Evolutionary conservation across 2,888 invertebrate genomes (phyloP), one percentile per base, ranked within the genome.

Genomic region (Drosophila imparisetae): DNA sequence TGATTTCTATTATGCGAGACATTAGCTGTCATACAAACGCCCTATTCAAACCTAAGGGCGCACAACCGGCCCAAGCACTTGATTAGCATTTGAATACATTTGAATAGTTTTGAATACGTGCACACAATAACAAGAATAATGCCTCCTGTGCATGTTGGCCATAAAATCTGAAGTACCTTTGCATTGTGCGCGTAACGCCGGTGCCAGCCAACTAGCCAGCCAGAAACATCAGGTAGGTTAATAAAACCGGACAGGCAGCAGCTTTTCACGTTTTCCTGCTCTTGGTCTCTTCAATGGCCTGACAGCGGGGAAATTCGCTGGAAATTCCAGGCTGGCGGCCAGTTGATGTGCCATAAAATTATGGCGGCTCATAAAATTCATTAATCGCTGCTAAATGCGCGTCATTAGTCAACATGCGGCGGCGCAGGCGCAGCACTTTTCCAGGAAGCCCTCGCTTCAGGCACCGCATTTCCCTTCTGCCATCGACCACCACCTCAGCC

Each of bases 1-100:
- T 86, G 87, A 87, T 87, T 87, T 90, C 80, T 86, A 90, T 87
- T 90, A 90, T 87, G 86, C 79, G 86, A 86, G 83, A 88, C 90
- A 89, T 90, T 87, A 88, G 86, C 80, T 86, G 86, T 86, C 88
- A 87, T 88, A 90, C 90, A 90, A 90, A 87, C 87, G 90, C 87
- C 87, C 87, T 83, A 75, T 82, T 85, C 85, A 85, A 86, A 77
- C 89, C 85, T 74, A 61, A 81, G 81, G 81, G 84, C 83, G 48
- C 67, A 80, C 73, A 67, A 66, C 58, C 64, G 45, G 54, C 65
- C 73, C 52, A 63, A 81, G 81, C 84, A 85, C 89, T 89, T 85
- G 85, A 85, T 85, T 85, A 85, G 72, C 82, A 89, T 84, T 67
- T 77, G 87, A 84, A 65, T 72, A 69, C 72, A 36, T 67, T 63